Evolutionary conservation across 1,140 invertebrate species (phyloP).

Genomic region (Hycleus cichorii): DNA sequence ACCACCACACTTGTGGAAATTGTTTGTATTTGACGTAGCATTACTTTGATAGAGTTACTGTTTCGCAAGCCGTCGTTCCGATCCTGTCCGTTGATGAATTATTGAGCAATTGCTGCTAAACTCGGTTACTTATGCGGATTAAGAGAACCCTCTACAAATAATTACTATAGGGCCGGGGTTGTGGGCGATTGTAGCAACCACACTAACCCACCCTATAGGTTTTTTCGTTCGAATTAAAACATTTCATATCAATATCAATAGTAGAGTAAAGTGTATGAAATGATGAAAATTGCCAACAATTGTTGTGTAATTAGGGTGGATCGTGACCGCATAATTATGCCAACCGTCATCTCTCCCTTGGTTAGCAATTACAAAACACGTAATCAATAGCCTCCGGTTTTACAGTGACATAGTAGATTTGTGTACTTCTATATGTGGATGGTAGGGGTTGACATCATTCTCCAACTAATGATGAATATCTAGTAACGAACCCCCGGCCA

Average conservation of each 20-base stretch:
- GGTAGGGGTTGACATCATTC: background rate
- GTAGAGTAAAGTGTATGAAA: too few relatives aligned
- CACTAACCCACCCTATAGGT: background rate
- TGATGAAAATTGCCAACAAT: slow-evolving; percentile 2
- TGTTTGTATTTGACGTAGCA: too few relatives aligned
- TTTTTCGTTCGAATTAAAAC: too few relatives aligned
- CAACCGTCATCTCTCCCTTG: slow-evolving; percentile 1
- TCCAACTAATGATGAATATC: slow-evolving; percentile 10
- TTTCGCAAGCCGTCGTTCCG: background rate
- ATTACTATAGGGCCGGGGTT: background rate
- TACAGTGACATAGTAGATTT: slow-evolving; percentile 3
- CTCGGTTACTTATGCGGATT: background rate
- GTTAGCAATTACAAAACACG: slow-evolving; percentile 14
- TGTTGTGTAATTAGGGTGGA: slow-evolving; percentile 7
- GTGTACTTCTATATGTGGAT: background rate
- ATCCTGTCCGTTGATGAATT: slow-evolving; percentile 1
- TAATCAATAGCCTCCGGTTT: slow-evolving; percentile 11
- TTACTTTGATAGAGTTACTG: too few relatives aligned
- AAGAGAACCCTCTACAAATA: slow-evolving; percentile 2
- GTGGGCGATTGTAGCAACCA: background rate
- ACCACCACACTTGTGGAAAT: too few relatives aligned
- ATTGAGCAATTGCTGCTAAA: slow-evolving; percentile 3
- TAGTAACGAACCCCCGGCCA: slow-evolving; percentile 14
- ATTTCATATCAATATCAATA: too few relatives aligned
- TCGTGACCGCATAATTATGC: slow-evolving; percentile 17